Percentiles rank a stretch among this genome's conserved stretches.
phyloP scores from a whole-genome alignment of 2,113 vertebrate genomes.

The Hydropotes inermis region DNA sequence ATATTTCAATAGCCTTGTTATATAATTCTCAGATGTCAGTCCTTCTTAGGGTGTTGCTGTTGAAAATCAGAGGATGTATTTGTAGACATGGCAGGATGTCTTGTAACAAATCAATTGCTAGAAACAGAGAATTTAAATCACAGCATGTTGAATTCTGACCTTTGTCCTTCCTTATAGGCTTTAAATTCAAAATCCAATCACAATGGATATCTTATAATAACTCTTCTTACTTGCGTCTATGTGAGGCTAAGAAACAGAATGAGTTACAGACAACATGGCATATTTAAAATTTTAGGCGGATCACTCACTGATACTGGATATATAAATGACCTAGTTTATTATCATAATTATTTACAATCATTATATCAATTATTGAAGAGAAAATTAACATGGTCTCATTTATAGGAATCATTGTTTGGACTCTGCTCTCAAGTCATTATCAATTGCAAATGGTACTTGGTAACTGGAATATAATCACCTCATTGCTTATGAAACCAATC shows the following conservation, averaged over 20 bases:
- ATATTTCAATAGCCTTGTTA: not conserved
- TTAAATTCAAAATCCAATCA: not conserved
- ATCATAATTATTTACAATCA: not conserved
- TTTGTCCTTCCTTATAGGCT: not conserved
- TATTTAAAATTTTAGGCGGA: not conserved
- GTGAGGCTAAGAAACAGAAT: not conserved
- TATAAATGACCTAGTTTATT: not conserved
- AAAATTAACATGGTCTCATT: not conserved
- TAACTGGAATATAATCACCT: not conserved
- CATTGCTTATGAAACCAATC: not conserved
- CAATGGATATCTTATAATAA: not conserved
- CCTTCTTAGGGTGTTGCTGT: not conserved
- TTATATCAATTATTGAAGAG: not conserved
- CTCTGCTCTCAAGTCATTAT: not conserved
- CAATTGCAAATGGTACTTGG: not conserved
- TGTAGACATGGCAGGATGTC: not conserved
- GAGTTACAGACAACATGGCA: not conserved
- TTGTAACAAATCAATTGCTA: not conserved
- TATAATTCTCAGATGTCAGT: not conserved
- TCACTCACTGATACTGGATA: not conserved
- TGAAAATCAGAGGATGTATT: not conserved
- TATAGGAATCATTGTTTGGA: not conserved
- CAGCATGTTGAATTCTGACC: not conserved
- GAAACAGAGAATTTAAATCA: not conserved
- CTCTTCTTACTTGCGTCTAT: not conserved